phyloP scores from a whole-genome alignment of 2,797 vertebrate genomes.

The Heterohyrax brucei region DNA sequence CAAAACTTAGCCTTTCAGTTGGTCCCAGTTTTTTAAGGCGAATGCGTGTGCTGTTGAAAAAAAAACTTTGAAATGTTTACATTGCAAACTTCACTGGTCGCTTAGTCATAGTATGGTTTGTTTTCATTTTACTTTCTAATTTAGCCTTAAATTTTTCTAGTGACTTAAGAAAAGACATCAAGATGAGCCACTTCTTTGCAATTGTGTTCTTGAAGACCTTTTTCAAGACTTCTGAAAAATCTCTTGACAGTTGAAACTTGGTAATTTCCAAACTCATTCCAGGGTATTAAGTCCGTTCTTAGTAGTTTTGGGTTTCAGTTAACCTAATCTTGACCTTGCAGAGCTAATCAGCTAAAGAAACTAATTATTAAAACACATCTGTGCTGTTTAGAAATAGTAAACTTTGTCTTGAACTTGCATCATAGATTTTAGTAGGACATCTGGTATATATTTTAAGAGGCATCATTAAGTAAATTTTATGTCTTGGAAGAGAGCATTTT shows the following conservation, averaged over 20 bases:
- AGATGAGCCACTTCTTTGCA: constrained; percentile 65
- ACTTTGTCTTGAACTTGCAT: constrained; percentile 84
- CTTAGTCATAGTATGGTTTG: constrained; percentile 19
- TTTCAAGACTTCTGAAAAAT: constrained; percentile 68
- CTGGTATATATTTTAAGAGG: constrained; percentile 88
- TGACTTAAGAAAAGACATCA: constrained; percentile 44
- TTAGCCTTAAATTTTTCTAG: constrained; percentile 81
- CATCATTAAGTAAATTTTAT: constrained; percentile 86
- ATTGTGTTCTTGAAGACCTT: constrained; percentile 69
- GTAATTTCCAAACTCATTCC: constrained; percentile 2
- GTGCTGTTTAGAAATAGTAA: constrained; percentile 85
- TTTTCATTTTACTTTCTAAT: constrained; percentile 80
- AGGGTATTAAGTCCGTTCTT: constrained; percentile 70
- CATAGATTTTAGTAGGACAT: constrained; percentile 89
- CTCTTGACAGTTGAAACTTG: constrained; percentile 52
- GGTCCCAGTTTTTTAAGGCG: not conserved
- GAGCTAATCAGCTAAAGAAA: constrained; percentile 87
- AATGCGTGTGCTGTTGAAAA: constrained; percentile 54
- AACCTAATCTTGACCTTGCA: constrained; percentile 86
- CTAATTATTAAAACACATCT: constrained; percentile 87
- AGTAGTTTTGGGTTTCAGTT: constrained; percentile 78
- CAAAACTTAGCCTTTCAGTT: constrained; percentile 34
- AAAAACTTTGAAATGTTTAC: constrained; percentile 58
- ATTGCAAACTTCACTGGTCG: constrained; percentile 23
- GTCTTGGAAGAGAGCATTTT: constrained; percentile 52